Conservation (phyloP, 2,888 invertebrate genomes). For the Aleiodes leptofemur region DNA sequence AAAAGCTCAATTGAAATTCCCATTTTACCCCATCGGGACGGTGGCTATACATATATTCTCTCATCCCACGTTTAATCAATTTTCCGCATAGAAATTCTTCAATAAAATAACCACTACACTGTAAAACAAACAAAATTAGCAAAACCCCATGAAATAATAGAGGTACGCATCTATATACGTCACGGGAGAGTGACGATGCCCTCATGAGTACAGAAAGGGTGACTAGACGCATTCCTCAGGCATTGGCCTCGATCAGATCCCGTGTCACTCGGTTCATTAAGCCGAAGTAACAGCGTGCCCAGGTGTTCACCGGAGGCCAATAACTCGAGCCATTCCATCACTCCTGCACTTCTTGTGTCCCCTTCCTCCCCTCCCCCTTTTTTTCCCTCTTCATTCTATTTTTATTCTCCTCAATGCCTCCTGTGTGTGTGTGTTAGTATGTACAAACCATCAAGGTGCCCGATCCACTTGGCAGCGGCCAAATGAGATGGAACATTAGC, state of each 20-base stretch:
- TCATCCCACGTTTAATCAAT: not conserved
- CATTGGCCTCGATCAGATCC: slow-evolving; percentile 67
- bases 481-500: slow-evolving; percentile 42
- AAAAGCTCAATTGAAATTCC: no score
- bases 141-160: not conserved
- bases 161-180: slow-evolving; percentile 20
- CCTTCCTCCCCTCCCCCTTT: not conserved
- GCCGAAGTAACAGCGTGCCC: slow-evolving; percentile 53
- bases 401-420: slow-evolving; percentile 4
- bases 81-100: not conserved
- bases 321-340: slow-evolving; percentile 33
- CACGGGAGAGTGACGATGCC: slow-evolving; percentile 54
- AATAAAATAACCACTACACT: slow-evolving; percentile 1
- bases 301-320: slow-evolving; percentile 49
- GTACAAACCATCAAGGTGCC: slow-evolving; percentile 11
- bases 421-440: not conserved
- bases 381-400: not conserved
- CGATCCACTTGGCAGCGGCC: slow-evolving; percentile 41
- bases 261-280: slow-evolving; percentile 70
- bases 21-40: no score
- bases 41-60: no score
- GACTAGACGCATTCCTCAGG: slow-evolving; percentile 64
- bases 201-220: slow-evolving; percentile 51
- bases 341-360: slow-evolving; percentile 8
- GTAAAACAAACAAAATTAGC: not conserved